Evolutionary conservation across 1,140 invertebrate species (phyloP), one percentile per base, ranked within the genome.

Genomic region (Drosophila nasuta): DNA sequence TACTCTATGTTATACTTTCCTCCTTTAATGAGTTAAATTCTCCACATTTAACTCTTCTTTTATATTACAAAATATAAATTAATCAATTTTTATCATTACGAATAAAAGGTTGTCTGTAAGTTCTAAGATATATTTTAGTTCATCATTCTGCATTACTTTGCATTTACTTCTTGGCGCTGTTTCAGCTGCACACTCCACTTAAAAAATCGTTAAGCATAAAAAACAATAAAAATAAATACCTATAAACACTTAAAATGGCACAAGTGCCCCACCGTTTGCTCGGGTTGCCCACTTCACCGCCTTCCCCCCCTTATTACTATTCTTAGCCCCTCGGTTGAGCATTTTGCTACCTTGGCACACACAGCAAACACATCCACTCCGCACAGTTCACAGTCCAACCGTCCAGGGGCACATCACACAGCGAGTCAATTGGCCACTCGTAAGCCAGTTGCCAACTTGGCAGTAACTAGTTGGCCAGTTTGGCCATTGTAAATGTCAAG

Each of bases 181-280:
- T 77, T 33, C 67, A 49, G 63, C 65, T 69, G 78, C 71, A 71
- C 59, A 71, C 63, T 82, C 79, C 83, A 88, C 85, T 88, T 89
- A 81, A 89, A 83, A 88, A 89, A 88, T 88, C 85, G 81, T 88
- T 88, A 83, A 88, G 81, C 85, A 88, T 88, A 88, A 83, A 77
- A 89, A 88, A 88, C 83, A 88, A 88, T 88, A 89, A 89, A 88
- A 88, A 78, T 75, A 88, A 88, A 88, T 88, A 88, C 85, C 83
- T 88, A 89, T 88, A 88, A 88, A 88, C 83, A 88, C 83, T 88
- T 89, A 78, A 88, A 88, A 88, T 88, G 85, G 85, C 83, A 81
- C 73, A 88, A 76, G 74, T 72, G 62, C 56, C 54, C 13, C 58
- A 58, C 20, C 6, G 11, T 20, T 49, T 28, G 8, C 38, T 41